Evolutionary conservation across 2,888 invertebrate genomes (phyloP).

Genomic region (Beris morrisii): DNA sequence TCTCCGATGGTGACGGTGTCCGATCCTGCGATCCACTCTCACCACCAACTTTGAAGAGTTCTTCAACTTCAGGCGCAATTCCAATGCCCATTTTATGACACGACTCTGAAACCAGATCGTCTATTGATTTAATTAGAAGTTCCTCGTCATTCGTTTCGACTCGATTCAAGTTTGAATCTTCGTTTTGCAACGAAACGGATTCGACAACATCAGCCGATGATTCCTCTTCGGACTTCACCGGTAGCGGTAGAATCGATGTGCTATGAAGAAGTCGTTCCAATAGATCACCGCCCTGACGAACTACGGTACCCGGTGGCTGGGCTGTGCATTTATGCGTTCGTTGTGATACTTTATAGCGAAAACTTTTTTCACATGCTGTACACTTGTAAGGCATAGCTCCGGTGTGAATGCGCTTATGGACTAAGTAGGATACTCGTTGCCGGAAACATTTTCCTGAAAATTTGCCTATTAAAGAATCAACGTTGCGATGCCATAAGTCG

Average conservation of each 20-base stretch:
- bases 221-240: conserved; percentile 39
- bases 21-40: conserved; percentile 30
- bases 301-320: conserved; percentile 63
- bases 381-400: conserved; percentile 87
- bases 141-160: conserved; percentile 44
- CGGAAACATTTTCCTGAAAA: conserved; percentile 80
- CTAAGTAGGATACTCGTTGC: conserved; percentile 82
- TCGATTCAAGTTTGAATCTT: conserved; percentile 53
- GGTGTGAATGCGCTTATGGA: conserved; percentile 67
- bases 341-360: conserved; percentile 84
- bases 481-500: neutral
- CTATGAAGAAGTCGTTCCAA: conserved; percentile 58
- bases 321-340: conserved; percentile 77
- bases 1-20: conserved; percentile 66
- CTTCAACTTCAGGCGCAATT: conserved; percentile 45
- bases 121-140: conserved; percentile 49
- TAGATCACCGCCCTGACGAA: conserved; percentile 58
- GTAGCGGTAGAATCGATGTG: conserved; percentile 49
- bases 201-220: conserved; percentile 33
- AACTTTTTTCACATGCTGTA: conserved; percentile 75
- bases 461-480: conserved; percentile 21
- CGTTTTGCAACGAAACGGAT: conserved; percentile 6
- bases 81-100: conserved; percentile 54
- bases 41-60: conserved; percentile 49
- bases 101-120: conserved; percentile 55